Evolutionary conservation across 2,797 vertebrate genomes (phyloP).

Genomic region (Mallotus villosus): DNA sequence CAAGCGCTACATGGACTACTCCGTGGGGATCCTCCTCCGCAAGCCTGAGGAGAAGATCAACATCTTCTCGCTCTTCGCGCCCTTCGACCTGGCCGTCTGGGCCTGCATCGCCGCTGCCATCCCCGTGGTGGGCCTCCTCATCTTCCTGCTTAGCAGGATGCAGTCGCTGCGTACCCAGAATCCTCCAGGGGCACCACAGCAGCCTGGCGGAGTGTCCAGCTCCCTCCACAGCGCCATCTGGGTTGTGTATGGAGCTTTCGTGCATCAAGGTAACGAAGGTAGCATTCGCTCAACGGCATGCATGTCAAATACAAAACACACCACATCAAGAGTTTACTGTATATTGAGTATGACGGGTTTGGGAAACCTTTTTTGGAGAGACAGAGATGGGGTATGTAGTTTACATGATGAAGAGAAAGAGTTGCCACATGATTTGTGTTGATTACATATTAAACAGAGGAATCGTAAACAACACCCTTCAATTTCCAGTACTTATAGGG

Average conservation of each 20-base stretch:
- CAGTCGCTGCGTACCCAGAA: conserved; percentile 83
- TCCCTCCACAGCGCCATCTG: conserved; percentile 93
- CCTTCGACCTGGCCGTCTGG: conserved; percentile 95
- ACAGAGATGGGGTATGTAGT: not conserved
- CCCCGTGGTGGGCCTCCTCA: conserved; percentile 90
- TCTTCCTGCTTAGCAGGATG: conserved; percentile 92
- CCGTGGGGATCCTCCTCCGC: conserved; percentile 89
- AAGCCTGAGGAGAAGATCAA: conserved; percentile 96
- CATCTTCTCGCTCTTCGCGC: conserved; percentile 95
- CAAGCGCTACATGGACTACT: conserved; percentile 98
- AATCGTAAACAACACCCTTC: conserved; percentile 18
- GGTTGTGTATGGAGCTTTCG: conserved; percentile 94
- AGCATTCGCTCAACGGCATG: no score
- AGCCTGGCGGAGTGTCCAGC: conserved; percentile 66
- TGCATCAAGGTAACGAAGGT: conserved; percentile 86
- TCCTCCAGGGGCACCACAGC: conserved; percentile 46
- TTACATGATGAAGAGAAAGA: conserved; percentile 1
- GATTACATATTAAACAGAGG: conserved; percentile 43
- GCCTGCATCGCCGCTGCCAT: conserved; percentile 93
- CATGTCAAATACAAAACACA: not conserved
- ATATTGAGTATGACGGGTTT: not conserved
- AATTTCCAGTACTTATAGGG: conserved; percentile 28
- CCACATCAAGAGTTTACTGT: not conserved
- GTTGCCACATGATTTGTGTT: conserved; percentile 28
- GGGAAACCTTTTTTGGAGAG: not conserved